Conservation (phyloP, 2,113 vertebrate species). For the Daphoenositta chrysoptera region DNA sequence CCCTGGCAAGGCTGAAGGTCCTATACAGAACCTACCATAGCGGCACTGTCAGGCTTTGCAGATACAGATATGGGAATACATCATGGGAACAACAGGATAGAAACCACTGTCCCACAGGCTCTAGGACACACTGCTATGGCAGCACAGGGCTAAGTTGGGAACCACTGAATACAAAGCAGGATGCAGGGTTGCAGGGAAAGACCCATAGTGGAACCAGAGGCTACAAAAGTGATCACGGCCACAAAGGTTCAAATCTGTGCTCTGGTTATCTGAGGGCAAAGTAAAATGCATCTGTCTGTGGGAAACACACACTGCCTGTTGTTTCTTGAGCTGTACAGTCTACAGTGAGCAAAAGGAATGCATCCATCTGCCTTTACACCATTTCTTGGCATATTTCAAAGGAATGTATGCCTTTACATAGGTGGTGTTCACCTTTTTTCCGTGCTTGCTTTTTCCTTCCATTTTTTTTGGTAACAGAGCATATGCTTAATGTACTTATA, state of each 20-base stretch:
- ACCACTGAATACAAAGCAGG: not conserved
- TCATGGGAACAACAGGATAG: not conserved
- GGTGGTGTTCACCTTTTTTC: not conserved
- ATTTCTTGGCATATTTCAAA: not conserved
- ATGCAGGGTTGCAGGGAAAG: not conserved
- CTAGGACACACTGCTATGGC: accelerated
- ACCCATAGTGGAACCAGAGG: not conserved
- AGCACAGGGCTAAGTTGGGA: not conserved
- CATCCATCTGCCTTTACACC: not conserved
- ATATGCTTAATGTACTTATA: not conserved
- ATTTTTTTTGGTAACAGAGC: not conserved
- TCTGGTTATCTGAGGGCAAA: not conserved
- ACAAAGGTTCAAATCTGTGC: not conserved
- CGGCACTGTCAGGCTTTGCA: not conserved
- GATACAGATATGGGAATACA: not conserved
- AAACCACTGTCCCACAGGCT: not conserved
- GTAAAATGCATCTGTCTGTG: not conserved
- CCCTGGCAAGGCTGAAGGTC: not conserved
- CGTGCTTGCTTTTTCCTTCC: not conserved
- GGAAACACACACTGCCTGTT: not conserved
- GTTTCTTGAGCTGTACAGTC: not conserved
- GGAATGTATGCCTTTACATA: not conserved
- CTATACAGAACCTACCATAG: not conserved
- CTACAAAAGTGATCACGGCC: not conserved
- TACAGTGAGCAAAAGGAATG: not conserved